These are phyloP conservation scores for Hypercompe scribonia DNA, from an alignment of 2,888 invertebrate genomes.

Conservation along the genomic window DNA sequence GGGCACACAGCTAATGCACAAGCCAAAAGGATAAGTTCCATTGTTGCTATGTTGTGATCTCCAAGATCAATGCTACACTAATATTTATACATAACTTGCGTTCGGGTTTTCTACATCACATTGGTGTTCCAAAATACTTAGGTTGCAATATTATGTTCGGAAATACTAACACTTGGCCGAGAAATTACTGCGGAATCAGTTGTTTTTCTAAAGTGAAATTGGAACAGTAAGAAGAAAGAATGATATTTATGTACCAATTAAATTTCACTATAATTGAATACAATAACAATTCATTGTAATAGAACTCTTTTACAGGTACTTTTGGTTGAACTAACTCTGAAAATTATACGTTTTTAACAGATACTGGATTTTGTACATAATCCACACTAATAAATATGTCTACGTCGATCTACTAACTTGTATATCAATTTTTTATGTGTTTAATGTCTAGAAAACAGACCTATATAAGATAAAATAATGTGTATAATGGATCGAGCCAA, in stretches of 20 bases:
- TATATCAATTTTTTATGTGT: too few species aligned
- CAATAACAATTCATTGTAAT: background rate
- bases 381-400: too few species aligned
- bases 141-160: slow-evolving; percentile 55
- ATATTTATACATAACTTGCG: slow-evolving; percentile 71
- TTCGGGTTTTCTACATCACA: slow-evolving; percentile 51
- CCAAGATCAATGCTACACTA: slow-evolving; percentile 55
- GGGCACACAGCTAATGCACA: slow-evolving; percentile 53
- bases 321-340: background rate
- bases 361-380: too few species aligned
- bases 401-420: too few species aligned
- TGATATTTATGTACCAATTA: background rate
- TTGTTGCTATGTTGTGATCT: slow-evolving; percentile 61
- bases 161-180: slow-evolving; percentile 58
- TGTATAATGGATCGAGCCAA: too few species aligned
- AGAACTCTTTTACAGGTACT: background rate
- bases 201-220: slow-evolving; percentile 28
- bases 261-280: background rate
- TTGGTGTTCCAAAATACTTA: slow-evolving; percentile 54
- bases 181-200: slow-evolving; percentile 61
- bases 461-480: too few species aligned
- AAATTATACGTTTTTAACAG: background rate
- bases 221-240: background rate
- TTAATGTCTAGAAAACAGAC: too few species aligned
- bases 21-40: slow-evolving; percentile 64